Evolutionary conservation across 2,113 vertebrate species (phyloP).

Genomic region (Corythoichthys intestinalis): DNA sequence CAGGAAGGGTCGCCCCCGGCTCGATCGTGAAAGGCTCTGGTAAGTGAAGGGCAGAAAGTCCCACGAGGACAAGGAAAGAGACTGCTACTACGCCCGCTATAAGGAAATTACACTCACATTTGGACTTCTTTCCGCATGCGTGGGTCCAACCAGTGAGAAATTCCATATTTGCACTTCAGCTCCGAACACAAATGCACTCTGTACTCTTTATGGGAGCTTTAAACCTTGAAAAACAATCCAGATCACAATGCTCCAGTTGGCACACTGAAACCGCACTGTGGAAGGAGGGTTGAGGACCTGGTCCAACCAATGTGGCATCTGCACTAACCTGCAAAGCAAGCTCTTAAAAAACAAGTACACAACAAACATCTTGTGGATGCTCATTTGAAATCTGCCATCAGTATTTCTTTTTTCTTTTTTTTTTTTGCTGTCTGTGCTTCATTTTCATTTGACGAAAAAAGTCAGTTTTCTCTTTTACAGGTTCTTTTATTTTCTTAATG

Average conservation of each 20-base stretch:
- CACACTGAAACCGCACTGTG: slow-evolving; percentile 39
- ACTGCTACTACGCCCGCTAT: slow-evolving; percentile 5
- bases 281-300: slow-evolving; percentile 30
- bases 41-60: slow-evolving; percentile 27
- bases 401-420: too few species aligned
- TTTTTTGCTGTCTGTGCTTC: too few species aligned
- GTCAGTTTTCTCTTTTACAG: too few species aligned
- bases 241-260: background rate
- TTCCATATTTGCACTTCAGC: slow-evolving; percentile 29
- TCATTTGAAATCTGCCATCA: too few species aligned
- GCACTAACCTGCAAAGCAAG: too few species aligned
- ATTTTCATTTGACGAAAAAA: too few species aligned
- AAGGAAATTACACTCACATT: background rate
- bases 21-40: background rate
- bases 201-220: background rate
- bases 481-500: too few species aligned
- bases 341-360: too few species aligned
- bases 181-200: background rate
- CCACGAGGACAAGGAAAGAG: slow-evolving; percentile 29
- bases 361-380: too few species aligned
- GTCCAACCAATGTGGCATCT: slow-evolving; percentile 58
- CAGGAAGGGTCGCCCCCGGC: background rate
- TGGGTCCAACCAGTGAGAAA: background rate
- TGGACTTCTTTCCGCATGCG: background rate
- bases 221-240: slow-evolving; percentile 2